Conservation (phyloP, 2,888 invertebrate species). For the Fragum fragum region DNA sequence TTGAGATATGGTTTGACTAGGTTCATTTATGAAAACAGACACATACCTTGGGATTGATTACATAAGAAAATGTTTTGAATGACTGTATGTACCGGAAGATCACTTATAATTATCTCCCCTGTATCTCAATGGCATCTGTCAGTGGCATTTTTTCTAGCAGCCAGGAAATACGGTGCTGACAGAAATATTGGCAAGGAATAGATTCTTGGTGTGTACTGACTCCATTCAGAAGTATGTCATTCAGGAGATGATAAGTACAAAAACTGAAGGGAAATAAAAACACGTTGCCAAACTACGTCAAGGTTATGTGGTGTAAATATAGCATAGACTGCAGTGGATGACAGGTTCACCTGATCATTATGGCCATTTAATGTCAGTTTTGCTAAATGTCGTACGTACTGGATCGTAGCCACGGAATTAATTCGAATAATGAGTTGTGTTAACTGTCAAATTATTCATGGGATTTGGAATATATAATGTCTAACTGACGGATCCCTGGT, state of each 20-base stretch:
- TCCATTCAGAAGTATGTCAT: constrained; percentile 3
- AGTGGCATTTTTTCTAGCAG: neutral
- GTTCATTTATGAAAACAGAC: neutral
- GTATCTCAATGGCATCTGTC: constrained; percentile 9
- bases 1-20: neutral
- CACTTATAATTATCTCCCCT: constrained; percentile 4
- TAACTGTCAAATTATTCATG: no score
- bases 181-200: constrained; percentile 18
- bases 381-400: neutral
- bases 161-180: constrained; percentile 2
- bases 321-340: neutral
- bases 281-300: neutral
- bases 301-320: neutral
- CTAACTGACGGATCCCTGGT: no score
- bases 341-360: neutral
- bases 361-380: neutral
- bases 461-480: no score
- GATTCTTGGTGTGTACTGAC: neutral
- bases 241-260: neutral
- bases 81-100: constrained; percentile 10
- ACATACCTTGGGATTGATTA: neutral
- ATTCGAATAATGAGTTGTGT: no score
- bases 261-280: neutral
- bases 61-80: neutral
- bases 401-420: no score